Percentiles rank a stretch among this genome's conserved stretches.
These are phyloP conservation scores for Sceloporus undulatus DNA, from an alignment of 2,113 vertebrate genomes.

Conservation along the genomic window DNA sequence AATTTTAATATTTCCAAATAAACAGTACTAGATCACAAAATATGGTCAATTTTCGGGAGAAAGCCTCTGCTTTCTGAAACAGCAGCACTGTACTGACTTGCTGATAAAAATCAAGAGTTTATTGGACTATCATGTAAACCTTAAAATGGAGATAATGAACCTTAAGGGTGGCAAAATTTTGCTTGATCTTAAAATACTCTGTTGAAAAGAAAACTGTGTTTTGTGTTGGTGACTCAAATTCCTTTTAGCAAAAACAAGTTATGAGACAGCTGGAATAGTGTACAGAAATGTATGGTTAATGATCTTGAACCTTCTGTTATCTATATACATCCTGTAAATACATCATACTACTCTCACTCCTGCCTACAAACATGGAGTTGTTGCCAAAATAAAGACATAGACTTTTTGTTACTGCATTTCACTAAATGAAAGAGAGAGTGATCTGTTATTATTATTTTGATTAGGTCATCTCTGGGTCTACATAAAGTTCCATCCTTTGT, in stretches of 20 bases:
- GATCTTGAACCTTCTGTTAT: background rate
- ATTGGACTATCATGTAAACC: background rate
- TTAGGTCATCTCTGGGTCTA: conserved; percentile 2
- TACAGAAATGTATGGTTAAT: background rate
- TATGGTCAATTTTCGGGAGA: too few species aligned
- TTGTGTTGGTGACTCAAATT: background rate
- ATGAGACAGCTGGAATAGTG: rapidly evolving
- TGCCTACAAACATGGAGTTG: conserved; percentile 5
- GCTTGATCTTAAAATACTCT: background rate
- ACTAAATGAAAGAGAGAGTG: conserved; percentile 8
- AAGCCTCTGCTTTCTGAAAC: too few species aligned
- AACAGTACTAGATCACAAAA: too few species aligned
- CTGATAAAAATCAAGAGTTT: too few species aligned
- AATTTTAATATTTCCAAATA: too few species aligned
- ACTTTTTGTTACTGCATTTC: background rate
- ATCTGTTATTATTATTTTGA: conserved; percentile 28
- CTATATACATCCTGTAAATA: conserved; percentile 8
- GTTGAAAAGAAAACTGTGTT: rapidly evolving
- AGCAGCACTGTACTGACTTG: too few species aligned
- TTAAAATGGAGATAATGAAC: rapidly evolving
- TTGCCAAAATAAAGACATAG: conserved; percentile 13
- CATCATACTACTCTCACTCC: background rate
- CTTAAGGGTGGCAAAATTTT: background rate
- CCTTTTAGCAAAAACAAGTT: background rate
- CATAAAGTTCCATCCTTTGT: background rate